Base-by-base conservation (phyloP, 2,888 invertebrate species). In the Tupiocoris notatus region DNA sequence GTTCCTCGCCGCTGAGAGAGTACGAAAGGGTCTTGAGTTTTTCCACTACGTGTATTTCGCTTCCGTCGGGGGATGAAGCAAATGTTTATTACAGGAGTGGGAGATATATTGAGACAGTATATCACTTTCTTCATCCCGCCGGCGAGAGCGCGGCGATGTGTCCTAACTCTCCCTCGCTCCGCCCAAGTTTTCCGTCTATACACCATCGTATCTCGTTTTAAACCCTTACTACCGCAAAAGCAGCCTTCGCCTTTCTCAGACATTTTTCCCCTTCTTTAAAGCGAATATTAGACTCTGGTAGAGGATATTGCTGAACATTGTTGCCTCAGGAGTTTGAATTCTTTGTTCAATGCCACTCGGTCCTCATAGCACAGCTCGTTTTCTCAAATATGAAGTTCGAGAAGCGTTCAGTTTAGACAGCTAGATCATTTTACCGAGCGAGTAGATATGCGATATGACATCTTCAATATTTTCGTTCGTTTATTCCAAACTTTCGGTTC, bases 51-150 rank as follows among this genome's bases (percentile, higher is more conserved):
- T 56, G 57, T 56, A 67, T 54, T 56, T 56, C 67, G 56, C 57
- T 57, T 57, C 67, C 39, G 25, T 39, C 57, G 9, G 22, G 22
- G 70, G 70, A 70, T 70, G 70, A 70, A 59, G 70, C 24, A 70
- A 70, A 70, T 70, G 70, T 70, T 70, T 70, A 70, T 70, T 70
- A 70, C 70, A 59, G 24, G 18, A 23, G 24, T 21, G 18, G 70
- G 70, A 70, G 70, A 70, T 70, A 70, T 70, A 70, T 70, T 70
- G 70, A 70, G 70, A 70, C 70, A 59, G 59, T 70, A 70, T 70
- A 70, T 70, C 70, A 70, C 70, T 59, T 59, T 39, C 70, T 70
- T 70, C 70, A 70, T 70, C 70, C 59, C 57, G 21, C 16, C 65
- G 24, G n/a, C 17, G 67, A 54, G 59, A n/a, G n/a, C n/a, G n/a